phyloP scores from a whole-genome alignment of 1,140 invertebrate genomes.

The Bursaphelenchus mucronatus region DNA sequence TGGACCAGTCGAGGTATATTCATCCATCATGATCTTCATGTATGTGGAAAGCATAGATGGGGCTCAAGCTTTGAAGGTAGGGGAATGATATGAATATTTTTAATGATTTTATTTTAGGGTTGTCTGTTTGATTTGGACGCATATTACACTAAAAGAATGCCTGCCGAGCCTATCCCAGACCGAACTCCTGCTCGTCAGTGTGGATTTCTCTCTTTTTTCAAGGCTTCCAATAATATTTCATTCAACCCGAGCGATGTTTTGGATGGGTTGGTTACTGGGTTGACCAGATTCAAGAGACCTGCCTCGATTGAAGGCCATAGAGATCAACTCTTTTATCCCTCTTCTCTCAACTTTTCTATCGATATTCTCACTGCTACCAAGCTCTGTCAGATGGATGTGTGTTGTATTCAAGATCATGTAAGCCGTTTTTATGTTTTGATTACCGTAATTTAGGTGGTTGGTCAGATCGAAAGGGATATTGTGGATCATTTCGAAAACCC shows the following conservation, averaged over 20 bases:
- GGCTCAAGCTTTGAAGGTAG: neutral
- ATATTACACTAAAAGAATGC: conserved; percentile 17
- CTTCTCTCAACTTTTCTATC: conserved; percentile 13
- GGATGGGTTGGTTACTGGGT: neutral
- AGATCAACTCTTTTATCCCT: conserved; percentile 21
- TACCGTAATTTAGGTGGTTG: conserved; percentile 8
- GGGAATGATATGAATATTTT: neutral
- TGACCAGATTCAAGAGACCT: conserved; percentile 5
- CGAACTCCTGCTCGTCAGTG: conserved; percentile 9
- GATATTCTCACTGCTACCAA: neutral
- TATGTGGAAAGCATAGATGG: conserved; percentile 2
- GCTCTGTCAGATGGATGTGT: neutral
- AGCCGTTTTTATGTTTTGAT: neutral
- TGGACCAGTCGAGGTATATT: neutral
- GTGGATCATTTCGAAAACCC: conserved; percentile 1
- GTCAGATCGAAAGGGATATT: neutral
- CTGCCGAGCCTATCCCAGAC: neutral
- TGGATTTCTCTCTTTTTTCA: conserved; percentile 15
- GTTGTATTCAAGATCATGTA: conserved; percentile 20
- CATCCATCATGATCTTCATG: conserved; percentile 13
- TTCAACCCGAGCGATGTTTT: neutral
- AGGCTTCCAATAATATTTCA: neutral
- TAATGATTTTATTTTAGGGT: conserved; percentile 5
- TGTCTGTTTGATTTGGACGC: conserved; percentile 15
- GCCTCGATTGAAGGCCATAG: neutral